Conservation (phyloP, 2,797 vertebrate species). For the Microcaecilia unicolor region DNA sequence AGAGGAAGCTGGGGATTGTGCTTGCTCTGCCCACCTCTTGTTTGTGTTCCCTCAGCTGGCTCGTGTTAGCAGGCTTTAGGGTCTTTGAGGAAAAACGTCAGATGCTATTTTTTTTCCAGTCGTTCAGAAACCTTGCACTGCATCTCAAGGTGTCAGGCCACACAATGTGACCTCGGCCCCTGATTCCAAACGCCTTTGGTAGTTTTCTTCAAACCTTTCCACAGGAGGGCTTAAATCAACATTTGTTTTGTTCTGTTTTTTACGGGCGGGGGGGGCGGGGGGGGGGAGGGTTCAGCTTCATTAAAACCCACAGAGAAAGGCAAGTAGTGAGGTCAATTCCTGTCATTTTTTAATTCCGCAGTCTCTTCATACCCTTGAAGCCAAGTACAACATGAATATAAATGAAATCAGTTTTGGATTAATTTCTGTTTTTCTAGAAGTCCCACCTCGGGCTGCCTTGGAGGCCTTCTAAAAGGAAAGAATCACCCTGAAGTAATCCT, state of each 20-base stretch:
- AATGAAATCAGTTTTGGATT: slow-evolving; percentile 12
- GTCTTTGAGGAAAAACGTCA: slow-evolving; percentile 58
- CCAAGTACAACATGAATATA: slow-evolving; percentile 4
- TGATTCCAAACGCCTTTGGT: slow-evolving; percentile 21
- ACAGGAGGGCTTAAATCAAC: slow-evolving; percentile 16
- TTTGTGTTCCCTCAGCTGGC: slow-evolving; percentile 67
- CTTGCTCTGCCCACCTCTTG: slow-evolving; percentile 70
- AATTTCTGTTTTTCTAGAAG: slow-evolving; percentile 7
- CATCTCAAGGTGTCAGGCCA: slow-evolving; percentile 19
- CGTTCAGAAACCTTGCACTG: slow-evolving; percentile 26
- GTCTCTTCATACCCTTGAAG: slow-evolving; percentile 7
- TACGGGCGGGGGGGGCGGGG: no score
- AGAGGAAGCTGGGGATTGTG: slow-evolving; percentile 80
- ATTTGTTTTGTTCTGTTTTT: slow-evolving; percentile 14
- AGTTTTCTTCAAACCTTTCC: neutral
- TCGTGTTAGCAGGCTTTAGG: slow-evolving; percentile 33
- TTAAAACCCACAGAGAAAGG: neutral
- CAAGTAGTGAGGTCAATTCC: neutral
- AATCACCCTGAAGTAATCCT: no score
- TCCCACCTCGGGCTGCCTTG: no score
- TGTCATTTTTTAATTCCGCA: slow-evolving; percentile 17
- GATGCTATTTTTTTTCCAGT: slow-evolving; percentile 63
- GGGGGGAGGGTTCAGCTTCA: no score
- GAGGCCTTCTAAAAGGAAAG: no score
- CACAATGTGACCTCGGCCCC: slow-evolving; percentile 41